Evolutionary conservation across 1,140 invertebrate genomes (phyloP).

Genomic region (Hesperophylax magnus): DNA sequence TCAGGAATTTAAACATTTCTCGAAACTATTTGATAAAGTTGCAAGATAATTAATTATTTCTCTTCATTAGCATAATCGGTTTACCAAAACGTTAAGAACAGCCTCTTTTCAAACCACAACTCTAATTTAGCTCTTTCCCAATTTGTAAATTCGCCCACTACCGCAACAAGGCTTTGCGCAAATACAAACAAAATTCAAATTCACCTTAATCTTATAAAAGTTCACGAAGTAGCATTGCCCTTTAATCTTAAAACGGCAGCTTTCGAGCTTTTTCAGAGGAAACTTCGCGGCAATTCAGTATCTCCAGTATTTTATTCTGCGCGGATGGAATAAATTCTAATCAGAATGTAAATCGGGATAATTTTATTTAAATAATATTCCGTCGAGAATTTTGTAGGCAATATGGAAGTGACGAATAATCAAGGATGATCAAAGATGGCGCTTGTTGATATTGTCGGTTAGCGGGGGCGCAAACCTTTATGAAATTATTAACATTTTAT

Average conservation of each 20-base stretch:
- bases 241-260: conserved; percentile 2
- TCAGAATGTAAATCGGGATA: conserved; percentile 26
- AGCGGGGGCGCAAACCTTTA: not conserved
- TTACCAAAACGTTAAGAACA: no score
- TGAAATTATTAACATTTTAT: no score
- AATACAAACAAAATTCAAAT: no score
- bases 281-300: not conserved
- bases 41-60: no score
- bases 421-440: conserved; percentile 1
- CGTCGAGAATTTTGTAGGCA: conserved; percentile 17
- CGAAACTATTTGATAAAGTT: no score
- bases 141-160: no score
- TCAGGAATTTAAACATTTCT: no score
- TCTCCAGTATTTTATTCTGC: not conserved
- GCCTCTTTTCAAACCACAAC: no score
- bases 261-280: not conserved
- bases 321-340: conserved; percentile 2
- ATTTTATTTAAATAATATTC: conserved; percentile 30
- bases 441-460: not conserved
- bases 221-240: not conserved
- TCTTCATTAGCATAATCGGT: no score
- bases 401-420: conserved; percentile 26
- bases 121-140: no score
- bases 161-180: no score
- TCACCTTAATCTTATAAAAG: not conserved